A percentile compares a stretch with the other conserved stretches of the same genome.
Evolutionary conservation across 2,888 invertebrate genomes (phyloP).

Genomic region (Drosophila tanythrix): DNA sequence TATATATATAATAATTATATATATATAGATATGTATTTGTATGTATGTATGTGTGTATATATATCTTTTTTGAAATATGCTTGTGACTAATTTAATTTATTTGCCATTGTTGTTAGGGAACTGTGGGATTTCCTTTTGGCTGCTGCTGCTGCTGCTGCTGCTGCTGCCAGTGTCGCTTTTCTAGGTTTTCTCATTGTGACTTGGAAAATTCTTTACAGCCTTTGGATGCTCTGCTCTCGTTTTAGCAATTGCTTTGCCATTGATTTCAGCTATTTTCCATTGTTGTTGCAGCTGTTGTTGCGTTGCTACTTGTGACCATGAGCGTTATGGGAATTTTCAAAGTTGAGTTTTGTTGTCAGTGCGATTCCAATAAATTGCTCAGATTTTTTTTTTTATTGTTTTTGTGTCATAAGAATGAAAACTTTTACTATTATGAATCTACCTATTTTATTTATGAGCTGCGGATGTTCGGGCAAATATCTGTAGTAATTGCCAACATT

Average conservation of each 20-base stretch:
- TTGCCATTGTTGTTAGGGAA: conserved; percentile 73
- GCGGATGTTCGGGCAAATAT: conserved; percentile 37
- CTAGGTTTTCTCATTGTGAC: conserved; percentile 67
- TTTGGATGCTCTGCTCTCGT: conserved; percentile 50
- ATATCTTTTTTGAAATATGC: conserved; percentile 70
- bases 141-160: conserved; percentile 35
- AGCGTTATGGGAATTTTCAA: conserved; percentile 28
- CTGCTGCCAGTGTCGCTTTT: conserved; percentile 36
- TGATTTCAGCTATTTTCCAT: conserved; percentile 52
- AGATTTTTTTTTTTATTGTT: conserved; percentile 40
- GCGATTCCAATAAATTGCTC: conserved; percentile 59
- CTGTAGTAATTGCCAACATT: conserved; percentile 49
- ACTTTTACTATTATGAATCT: conserved; percentile 70
- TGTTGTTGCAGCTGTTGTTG: conserved; percentile 20
- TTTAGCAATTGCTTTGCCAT: conserved; percentile 62
- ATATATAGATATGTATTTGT: conserved; percentile 32
- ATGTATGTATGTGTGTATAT: conserved; percentile 12
- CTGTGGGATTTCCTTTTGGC: conserved; percentile 72
- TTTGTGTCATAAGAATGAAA: conserved; percentile 68
- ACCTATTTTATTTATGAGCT: conserved; percentile 65
- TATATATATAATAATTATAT: conserved; percentile 44
- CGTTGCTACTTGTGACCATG: conserved; percentile 41
- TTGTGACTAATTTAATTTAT: conserved; percentile 80
- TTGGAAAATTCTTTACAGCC: conserved; percentile 51
- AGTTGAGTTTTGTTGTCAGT: conserved; percentile 12